Percentiles rank a stretch among this genome's conserved stretches.
phyloP scores from a whole-genome alignment of 2,797 vertebrate genomes.

The Miichthys miiuy region DNA sequence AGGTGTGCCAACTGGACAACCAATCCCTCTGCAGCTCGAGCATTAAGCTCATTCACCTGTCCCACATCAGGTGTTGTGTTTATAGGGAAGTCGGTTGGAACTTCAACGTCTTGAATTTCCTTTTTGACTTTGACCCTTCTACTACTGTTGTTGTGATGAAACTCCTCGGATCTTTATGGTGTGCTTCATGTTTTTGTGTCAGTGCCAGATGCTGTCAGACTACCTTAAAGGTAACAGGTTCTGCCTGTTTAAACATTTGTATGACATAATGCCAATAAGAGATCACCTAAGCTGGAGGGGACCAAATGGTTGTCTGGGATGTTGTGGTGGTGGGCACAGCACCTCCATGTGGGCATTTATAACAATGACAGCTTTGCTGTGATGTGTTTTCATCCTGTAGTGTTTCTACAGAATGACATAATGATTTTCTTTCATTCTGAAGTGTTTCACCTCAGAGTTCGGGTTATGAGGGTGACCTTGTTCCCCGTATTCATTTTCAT shows the following conservation, averaged over 20 bases:
- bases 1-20: not conserved
- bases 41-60: not conserved
- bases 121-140: not conserved
- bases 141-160: not conserved
- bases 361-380: not conserved
- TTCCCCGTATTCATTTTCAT: not conserved
- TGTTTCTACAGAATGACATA: too few relatives aligned
- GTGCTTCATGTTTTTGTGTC: not conserved
- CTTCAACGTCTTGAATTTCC: not conserved
- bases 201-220: not conserved
- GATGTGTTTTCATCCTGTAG: not conserved
- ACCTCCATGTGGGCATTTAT: constrained; percentile 49
- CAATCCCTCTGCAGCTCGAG: constrained; percentile 3
- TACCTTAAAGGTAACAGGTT: not conserved
- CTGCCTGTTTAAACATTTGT: not conserved
- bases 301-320: not conserved
- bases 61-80: not conserved
- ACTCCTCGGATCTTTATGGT: not conserved
- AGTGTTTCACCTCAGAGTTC: too few relatives aligned
- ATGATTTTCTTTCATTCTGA: not conserved
- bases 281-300: constrained; percentile 3
- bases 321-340: constrained; percentile 27
- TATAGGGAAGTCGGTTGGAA: not conserved
- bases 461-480: not conserved
- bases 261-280: not conserved